Conservation (phyloP, 2,113 vertebrate species). For the Hipposideros armiger region DNA sequence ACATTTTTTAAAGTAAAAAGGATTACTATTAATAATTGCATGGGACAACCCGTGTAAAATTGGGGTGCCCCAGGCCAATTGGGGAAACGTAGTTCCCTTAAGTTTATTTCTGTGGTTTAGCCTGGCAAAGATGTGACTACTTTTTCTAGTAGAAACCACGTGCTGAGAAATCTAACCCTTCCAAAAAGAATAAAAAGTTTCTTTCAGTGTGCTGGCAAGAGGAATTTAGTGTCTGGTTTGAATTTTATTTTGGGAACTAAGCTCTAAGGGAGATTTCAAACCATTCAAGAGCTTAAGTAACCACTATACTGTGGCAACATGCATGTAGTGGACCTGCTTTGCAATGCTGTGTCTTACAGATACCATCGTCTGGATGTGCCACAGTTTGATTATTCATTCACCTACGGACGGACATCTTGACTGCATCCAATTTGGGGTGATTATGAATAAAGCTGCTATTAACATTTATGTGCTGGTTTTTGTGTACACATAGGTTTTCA, state of each 20-base stretch:
- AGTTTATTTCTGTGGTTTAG: conserved; percentile 24
- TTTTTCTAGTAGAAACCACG: not conserved
- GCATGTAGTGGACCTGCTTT: not conserved
- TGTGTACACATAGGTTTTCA: not conserved
- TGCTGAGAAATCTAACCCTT: conserved; percentile 17
- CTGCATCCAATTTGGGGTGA: not conserved
- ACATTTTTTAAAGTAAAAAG: not conserved
- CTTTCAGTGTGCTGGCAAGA: not conserved
- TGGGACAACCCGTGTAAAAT: not conserved
- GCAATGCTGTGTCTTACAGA: not conserved
- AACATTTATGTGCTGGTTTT: not conserved
- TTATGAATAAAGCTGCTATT: not conserved
- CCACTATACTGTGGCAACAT: not conserved
- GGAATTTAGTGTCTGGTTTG: not conserved
- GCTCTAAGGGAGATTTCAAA: not conserved
- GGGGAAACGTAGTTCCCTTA: not conserved
- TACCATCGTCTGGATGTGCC: not conserved
- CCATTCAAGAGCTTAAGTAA: not conserved
- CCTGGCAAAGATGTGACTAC: not conserved
- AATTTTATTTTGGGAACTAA: conserved; percentile 23
- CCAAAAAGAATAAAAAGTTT: not conserved
- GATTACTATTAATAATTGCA: not conserved
- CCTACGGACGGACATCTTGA: not conserved
- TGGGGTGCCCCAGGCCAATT: not conserved
- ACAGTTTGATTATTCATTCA: not conserved